Percentiles rank a stretch among this genome's conserved stretches.
Evolutionary conservation across 2,797 vertebrate species (phyloP).

Genomic region (Allobates femoralis): DNA sequence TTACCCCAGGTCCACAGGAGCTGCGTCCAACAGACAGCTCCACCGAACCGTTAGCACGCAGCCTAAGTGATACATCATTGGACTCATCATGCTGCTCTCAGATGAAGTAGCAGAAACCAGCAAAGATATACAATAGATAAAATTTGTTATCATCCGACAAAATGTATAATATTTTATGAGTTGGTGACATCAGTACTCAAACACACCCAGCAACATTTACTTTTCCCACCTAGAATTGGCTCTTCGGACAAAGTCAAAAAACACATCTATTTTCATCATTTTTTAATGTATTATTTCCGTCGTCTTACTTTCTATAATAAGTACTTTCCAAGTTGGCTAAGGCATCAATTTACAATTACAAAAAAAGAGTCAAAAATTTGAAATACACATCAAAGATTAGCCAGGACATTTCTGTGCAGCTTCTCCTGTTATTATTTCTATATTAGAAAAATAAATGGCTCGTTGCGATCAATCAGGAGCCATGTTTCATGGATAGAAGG

Average conservation of each 20-base stretch:
- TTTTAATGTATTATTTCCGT: background rate
- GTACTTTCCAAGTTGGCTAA: background rate
- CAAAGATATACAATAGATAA: background rate
- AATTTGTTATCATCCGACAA: background rate
- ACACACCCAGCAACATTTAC: background rate
- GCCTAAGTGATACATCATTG: too few relatives aligned
- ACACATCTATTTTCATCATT: background rate
- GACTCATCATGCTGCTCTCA: too few relatives aligned
- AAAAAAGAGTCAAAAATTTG: slow-evolving; percentile 5
- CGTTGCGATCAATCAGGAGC: slow-evolving; percentile 1
- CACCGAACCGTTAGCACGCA: too few relatives aligned
- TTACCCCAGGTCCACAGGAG: too few relatives aligned
- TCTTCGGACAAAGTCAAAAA: background rate
- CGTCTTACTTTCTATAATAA: slow-evolving; percentile 15
- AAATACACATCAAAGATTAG: slow-evolving; percentile 45
- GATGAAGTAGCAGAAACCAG: too few relatives aligned
- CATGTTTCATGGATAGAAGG: slow-evolving; percentile 25
- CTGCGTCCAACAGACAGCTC: too few relatives aligned
- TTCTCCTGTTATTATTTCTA: slow-evolving; percentile 25
- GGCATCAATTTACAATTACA: slow-evolving; percentile 20
- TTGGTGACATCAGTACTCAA: background rate
- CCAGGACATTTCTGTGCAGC: background rate
- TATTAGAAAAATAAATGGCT: slow-evolving; percentile 37
- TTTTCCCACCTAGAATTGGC: background rate
- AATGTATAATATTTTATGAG: background rate